Evolutionary conservation across 2,888 invertebrate genomes (phyloP), one percentile per base, ranked within the genome.

Genomic region (Euplexia lucipara): DNA sequence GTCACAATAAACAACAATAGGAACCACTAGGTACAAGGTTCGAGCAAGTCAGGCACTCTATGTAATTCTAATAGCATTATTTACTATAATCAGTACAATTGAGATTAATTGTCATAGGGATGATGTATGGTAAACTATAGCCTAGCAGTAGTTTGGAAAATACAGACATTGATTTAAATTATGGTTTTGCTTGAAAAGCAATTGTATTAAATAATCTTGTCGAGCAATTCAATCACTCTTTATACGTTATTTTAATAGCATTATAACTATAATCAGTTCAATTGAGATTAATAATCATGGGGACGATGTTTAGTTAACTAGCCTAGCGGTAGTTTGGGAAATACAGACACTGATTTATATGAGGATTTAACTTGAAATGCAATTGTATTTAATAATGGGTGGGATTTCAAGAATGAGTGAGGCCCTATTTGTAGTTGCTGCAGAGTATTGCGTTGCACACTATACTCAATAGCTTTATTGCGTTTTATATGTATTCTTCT

Each of bases 71-170:
- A 48, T 22, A 42, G 26, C 37, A 41, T 48, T 56, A 62, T 62
- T 75, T 56, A 75, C 68, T 51, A 37, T 48, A 62, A 68, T 59
- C 34, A 48, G 32, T 39, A 44, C 56, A 75, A 72, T 72, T 72
- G 70, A 72, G 41, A 75, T 52, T 52, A 69, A 72, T 56, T 12
- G 49, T 42, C 8, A 8, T 5, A 16, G 9, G 20, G 39, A n/a
- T n/a, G n/a, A n/a, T n/a, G n/a, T n/a, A n/a, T n/a, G n/a, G n/a
- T n/a, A n/a, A n/a, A n/a, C n/a, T n/a, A n/a, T 0, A 12, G 20
- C 12, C 22, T 26, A 26, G 22, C 56, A 12, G 42, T 20, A 51
- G 35, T 72, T 57, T 42, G 45, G 37, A 16, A 47, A 65, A 67
- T 5, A 41, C n/a, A 12, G 39, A 16, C 39, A 61, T 20, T 67